Evolutionary conservation across 2,797 vertebrate genomes (phyloP), one percentile per base, ranked within the genome.

Genomic region (Lates japonicus): DNA sequence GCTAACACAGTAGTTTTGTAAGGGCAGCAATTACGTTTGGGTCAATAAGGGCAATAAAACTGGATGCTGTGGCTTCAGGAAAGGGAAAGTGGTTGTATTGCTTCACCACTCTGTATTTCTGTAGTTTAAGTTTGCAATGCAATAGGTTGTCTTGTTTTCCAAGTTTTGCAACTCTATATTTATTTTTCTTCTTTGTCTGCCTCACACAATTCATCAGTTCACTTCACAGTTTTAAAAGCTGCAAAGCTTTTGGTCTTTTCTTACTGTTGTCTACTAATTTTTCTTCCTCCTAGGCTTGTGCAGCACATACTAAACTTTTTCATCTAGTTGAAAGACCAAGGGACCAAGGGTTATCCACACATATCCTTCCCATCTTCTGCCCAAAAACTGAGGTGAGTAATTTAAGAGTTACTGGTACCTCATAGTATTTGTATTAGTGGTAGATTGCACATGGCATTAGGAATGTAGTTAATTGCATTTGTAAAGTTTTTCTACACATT

Each of bases 31-130:
- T 67, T 74, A 49, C 5, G n/a, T 78, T 58, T 74, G 41, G 68
- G 78, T 84, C 41, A 64, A 82, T 78, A 20, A 11, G 19, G 33
- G 62, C 66, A 77, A 81, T 87, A 76, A 54, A 65, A 74, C 1
- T 0, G 4, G 41, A 69, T 6, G 29, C 3, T 46, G 20, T 35
- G 39, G 62, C 29, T 58, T 12, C 41, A 19, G 60, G 19, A 25
- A 37, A 54, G 9, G n/a, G 17, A 10, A 31, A 52, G 1, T 19
- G 9, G 35, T 29, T 39, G 2, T 20, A 35, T 33, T 48, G 29
- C 58, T 49, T 44, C 51, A 61, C 19, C 25, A 7, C 39, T 19
- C 7, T 55, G 29, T 29, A 31, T 58, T 64, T 33, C 11, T 51
- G 5, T 63, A 39, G 35, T 17, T 67, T 0, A 61, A 11, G 33